Percentiles rank a stretch among this genome's conserved stretches.
These are phyloP conservation scores for Gonatopus flavifemur DNA, from an alignment of 1,140 invertebrate species.

Conservation along the genomic window DNA sequence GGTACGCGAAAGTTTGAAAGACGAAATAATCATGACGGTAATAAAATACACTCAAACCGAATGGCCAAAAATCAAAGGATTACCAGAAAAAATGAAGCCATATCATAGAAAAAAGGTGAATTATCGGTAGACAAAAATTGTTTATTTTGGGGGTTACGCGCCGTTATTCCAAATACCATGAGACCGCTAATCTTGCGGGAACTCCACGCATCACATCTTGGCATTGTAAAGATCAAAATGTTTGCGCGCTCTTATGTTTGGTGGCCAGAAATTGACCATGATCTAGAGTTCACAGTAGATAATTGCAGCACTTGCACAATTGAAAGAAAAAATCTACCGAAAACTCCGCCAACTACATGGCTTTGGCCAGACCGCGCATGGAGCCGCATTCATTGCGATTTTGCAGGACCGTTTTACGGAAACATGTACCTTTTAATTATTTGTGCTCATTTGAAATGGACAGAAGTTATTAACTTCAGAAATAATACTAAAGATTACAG, in stretches of 20 bases:
- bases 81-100: too few species aligned
- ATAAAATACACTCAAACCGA: not conserved
- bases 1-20: not conserved
- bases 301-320: not conserved
- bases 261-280: not conserved
- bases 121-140: too few species aligned
- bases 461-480: not conserved
- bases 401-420: constrained; percentile 1
- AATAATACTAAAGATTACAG: not conserved
- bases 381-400: constrained; percentile 3
- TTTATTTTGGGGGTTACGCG: not conserved
- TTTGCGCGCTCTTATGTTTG: not conserved
- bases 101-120: too few species aligned
- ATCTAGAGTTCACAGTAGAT: not conserved
- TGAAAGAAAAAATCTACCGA: too few species aligned
- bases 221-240: not conserved
- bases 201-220: not conserved
- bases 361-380: constrained; percentile 1
- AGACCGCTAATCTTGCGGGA: not conserved
- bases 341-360: constrained; percentile 1
- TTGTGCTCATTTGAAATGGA: not conserved
- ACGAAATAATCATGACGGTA: too few species aligned
- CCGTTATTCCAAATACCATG: not conserved
- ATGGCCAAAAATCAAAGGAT: too few species aligned
- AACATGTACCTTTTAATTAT: constrained; percentile 2